Evolutionary conservation across 2,797 vertebrate genomes (phyloP).

Genomic region (Scleropages formosus): DNA sequence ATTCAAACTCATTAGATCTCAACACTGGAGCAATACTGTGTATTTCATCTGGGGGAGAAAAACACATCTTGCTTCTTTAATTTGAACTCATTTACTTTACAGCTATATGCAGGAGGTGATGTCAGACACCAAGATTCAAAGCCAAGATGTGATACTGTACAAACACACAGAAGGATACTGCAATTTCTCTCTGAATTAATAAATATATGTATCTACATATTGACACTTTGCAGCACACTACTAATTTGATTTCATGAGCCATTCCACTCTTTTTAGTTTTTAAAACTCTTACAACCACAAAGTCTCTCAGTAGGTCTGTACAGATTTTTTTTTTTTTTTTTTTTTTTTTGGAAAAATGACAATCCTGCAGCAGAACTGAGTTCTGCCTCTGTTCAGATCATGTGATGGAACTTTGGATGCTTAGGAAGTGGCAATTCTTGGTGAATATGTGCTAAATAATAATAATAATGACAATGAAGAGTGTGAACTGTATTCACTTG

Average conservation of each 20-base stretch:
- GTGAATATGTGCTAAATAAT: not conserved
- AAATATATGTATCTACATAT: no score
- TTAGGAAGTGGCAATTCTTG: not conserved
- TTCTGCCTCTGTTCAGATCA: not conserved
- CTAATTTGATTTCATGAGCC: not conserved
- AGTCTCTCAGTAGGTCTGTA: not conserved
- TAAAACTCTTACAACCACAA: not conserved
- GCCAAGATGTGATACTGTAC: no score
- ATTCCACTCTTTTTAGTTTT: not conserved
- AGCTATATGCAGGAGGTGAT: no score
- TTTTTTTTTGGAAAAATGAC: no score
- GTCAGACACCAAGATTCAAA: no score
- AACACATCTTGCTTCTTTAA: no score
- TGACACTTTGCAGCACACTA: not conserved
- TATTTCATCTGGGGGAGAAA: no score
- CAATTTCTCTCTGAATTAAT: no score
- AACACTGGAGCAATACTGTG: no score
- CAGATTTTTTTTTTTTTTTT: not conserved
- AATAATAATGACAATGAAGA: not conserved
- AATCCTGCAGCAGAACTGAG: not conserved
- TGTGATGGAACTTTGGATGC: not conserved
- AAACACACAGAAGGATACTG: no score
- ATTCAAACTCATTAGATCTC: no score
- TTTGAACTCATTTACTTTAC: no score
- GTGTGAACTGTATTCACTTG: not conserved